Conservation (phyloP, 1,140 invertebrate species). For the Gonatopus flavifemur region DNA sequence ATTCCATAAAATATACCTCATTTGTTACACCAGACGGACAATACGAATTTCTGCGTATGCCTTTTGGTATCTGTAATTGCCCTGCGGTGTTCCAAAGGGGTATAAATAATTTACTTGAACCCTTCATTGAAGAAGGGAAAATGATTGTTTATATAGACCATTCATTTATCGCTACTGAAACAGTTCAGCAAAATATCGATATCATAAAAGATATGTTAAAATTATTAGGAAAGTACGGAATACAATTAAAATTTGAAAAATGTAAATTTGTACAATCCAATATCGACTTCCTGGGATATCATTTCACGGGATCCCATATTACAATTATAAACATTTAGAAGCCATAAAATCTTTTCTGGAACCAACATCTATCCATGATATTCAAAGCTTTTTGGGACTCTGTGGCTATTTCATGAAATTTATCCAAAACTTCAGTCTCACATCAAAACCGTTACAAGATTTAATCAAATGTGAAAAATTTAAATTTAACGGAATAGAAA, state of each 20-base stretch:
- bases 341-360: neutral
- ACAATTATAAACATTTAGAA: neutral
- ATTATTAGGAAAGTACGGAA: neutral
- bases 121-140: no score
- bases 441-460: neutral
- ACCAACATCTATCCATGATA: neutral
- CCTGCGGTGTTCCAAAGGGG: neutral
- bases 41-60: neutral
- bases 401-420: neutral
- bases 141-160: no score
- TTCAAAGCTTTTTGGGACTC: neutral
- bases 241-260: slow-evolving; percentile 4
- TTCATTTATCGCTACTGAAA: no score
- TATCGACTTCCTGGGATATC: slow-evolving; percentile 1
- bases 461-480: neutral
- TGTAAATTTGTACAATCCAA: neutral
- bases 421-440: neutral
- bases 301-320: neutral
- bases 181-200: neutral
- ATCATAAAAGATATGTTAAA: neutral
- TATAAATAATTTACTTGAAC: neutral
- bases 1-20: slow-evolving; percentile 5
- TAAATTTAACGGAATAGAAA: neutral
- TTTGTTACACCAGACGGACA: neutral
- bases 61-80: neutral